A percentile compares a stretch with the other conserved stretches of the same genome.
Evolutionary conservation across 37 sponge, comb jelly and placozoan species (phyloP).

Genomic region (Eunapius fragilis): DNA sequence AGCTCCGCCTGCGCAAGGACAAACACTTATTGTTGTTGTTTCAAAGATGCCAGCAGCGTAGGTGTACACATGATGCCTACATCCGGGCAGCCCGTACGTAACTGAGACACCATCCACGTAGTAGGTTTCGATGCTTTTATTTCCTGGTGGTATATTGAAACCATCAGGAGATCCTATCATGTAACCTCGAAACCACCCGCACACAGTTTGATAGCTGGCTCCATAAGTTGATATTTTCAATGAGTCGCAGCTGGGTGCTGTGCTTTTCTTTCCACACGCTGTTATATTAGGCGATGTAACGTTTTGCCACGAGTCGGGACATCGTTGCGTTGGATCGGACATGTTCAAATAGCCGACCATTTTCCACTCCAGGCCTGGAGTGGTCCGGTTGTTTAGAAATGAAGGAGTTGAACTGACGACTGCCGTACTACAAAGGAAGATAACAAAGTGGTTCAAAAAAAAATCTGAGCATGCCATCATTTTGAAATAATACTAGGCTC

Average conservation of each 20-base stretch:
- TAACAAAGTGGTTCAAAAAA: too few relatives aligned
- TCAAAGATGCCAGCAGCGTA: conserved; percentile 1
- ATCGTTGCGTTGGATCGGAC: not conserved
- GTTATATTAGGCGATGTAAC: not conserved
- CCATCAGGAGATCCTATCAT: not conserved
- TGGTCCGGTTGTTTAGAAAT: too few relatives aligned
- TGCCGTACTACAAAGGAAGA: too few relatives aligned
- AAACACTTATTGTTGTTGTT: not conserved
- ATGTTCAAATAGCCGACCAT: not conserved
- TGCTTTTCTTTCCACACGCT: not conserved
- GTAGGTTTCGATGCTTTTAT: not conserved
- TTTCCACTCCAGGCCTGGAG: not conserved
- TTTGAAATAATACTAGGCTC: too few relatives aligned
- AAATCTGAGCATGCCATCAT: too few relatives aligned
- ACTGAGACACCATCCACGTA: not conserved
- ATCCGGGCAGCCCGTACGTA: not conserved
- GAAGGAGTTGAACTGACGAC: too few relatives aligned
- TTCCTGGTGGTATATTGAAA: too few relatives aligned
- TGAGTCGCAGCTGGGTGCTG: not conserved
- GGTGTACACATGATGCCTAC: conserved; percentile 19
- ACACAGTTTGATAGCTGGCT: not conserved
- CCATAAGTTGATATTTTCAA: not conserved
- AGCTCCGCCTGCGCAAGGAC: too few relatives aligned
- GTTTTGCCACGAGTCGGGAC: not conserved
- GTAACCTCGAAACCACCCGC: conserved; percentile 9